Evolutionary conservation across 2,113 vertebrate species (phyloP).

Genomic region (Sinocyclocheilus anophthalmus): DNA sequence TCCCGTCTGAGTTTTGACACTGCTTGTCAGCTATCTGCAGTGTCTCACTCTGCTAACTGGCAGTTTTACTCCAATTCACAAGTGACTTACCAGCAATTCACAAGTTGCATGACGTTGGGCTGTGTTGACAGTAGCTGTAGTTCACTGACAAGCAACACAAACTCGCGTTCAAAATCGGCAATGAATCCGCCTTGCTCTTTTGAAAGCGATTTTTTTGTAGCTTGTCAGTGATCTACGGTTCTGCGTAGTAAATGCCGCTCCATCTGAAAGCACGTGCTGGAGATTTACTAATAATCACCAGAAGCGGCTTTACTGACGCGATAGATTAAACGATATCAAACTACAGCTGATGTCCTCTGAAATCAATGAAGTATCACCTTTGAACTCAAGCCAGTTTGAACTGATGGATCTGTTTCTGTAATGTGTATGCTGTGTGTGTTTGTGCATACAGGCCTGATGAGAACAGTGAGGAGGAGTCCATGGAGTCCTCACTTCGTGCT

Average conservation of each 20-base stretch:
- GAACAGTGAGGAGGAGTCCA: conserved; percentile 88
- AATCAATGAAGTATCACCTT: neutral
- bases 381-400: neutral
- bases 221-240: too few relatives aligned
- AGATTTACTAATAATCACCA: too few relatives aligned
- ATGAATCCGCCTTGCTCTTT: too few relatives aligned
- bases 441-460: conserved; percentile 82
- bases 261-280: too few relatives aligned
- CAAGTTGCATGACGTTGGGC: neutral
- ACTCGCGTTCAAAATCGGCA: too few relatives aligned
- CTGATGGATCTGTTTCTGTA: neutral
- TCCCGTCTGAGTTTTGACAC: neutral
- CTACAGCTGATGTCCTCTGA: neutral
- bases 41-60: neutral
- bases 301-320: too few relatives aligned
- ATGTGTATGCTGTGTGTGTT: conserved; percentile 41
- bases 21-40: neutral
- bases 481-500: too few relatives aligned
- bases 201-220: too few relatives aligned
- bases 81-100: neutral
- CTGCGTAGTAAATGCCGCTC: too few relatives aligned
- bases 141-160: too few relatives aligned
- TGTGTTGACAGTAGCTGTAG: neutral
- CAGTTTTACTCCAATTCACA: neutral
- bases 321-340: neutral